Evolutionary conservation across 2,797 vertebrate genomes (phyloP).

Genomic region (Gymnodraco acuticeps): DNA sequence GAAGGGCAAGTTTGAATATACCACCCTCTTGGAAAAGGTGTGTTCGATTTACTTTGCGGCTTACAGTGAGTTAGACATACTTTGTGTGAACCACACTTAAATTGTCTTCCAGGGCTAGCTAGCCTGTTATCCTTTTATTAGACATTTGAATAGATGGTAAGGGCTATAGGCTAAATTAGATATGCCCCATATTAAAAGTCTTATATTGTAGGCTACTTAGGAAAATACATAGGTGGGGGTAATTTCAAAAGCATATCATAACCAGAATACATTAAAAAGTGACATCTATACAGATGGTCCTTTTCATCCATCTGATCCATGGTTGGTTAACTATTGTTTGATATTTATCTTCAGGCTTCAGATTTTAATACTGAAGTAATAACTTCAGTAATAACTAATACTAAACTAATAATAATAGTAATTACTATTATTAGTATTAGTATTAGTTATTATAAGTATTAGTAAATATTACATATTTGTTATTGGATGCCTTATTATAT

Average conservation of each 20-base stretch:
- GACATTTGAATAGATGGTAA: neutral
- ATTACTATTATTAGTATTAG: too few species aligned
- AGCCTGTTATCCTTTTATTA: neutral
- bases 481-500: too few species aligned
- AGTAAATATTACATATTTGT: too few species aligned
- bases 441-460: too few species aligned
- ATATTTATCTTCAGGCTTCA: too few species aligned
- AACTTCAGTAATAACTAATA: too few species aligned
- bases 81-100: neutral
- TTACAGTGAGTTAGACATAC: neutral
- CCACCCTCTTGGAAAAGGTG: neutral
- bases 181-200: neutral
- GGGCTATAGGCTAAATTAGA: neutral
- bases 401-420: too few species aligned
- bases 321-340: too few species aligned
- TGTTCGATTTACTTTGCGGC: neutral
- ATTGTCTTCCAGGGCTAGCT: neutral
- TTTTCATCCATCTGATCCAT: neutral
- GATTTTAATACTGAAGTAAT: too few species aligned
- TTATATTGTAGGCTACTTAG: neutral
- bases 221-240: neutral
- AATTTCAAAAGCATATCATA: neutral
- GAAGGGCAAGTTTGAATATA: neutral
- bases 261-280: neutral
- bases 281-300: neutral